These are phyloP conservation scores for Dione vanillae DNA, from an alignment of 2,888 invertebrate genomes.

Conservation along the genomic window DNA sequence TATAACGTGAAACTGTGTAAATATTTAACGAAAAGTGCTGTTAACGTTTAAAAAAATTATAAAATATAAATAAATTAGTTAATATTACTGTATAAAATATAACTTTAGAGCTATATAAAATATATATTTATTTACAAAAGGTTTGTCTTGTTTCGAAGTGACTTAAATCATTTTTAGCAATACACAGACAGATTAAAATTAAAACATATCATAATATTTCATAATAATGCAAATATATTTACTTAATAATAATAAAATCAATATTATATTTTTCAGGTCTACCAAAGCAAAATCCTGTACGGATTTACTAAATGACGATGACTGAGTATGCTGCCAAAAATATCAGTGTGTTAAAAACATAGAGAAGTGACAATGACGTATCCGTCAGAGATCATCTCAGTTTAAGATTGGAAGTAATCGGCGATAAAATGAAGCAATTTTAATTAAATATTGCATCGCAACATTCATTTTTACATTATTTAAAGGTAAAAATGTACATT, in stretches of 20 bases:
- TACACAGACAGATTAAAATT: neutral
- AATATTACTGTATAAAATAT: no score
- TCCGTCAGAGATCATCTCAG: neutral
- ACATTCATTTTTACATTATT: constrained; percentile 19
- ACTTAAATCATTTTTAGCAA: neutral
- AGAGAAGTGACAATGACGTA: constrained; percentile 1
- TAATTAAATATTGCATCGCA: constrained; percentile 4
- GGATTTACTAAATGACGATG: constrained; percentile 86
- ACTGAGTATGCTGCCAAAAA: constrained; percentile 60
- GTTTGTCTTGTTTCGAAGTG: neutral
- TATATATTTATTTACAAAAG: no score
- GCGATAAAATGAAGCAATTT: neutral
- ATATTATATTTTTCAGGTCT: constrained; percentile 79
- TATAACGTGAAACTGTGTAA: no score
- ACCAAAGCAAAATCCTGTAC: constrained; percentile 90
- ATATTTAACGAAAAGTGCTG: no score
- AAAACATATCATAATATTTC: neutral
- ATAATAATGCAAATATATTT: neutral
- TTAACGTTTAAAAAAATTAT: no score
- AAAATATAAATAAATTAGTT: no score
- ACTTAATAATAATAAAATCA: no score
- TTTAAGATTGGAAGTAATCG: neutral
- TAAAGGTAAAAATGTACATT: constrained; percentile 11
- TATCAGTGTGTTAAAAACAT: neutral
- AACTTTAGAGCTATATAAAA: no score